phyloP scores from a whole-genome alignment of 1,140 invertebrate species.

The Panagrolaimus sp. region DNA sequence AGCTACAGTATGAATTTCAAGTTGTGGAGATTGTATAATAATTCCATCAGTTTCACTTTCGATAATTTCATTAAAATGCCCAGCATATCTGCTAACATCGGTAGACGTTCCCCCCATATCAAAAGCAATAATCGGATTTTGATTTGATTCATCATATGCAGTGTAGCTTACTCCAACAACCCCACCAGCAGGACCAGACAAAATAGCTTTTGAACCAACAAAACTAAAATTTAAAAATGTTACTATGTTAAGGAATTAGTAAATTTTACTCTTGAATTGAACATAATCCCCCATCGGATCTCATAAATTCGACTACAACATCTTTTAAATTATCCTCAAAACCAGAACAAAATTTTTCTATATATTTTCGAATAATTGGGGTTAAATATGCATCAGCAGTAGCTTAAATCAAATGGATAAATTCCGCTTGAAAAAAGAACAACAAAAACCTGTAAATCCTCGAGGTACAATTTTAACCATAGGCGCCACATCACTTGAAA shows the following conservation, averaged over 20 bases:
- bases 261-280: conserved; percentile 73
- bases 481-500: conserved; percentile 88
- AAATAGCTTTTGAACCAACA: conserved; percentile 84
- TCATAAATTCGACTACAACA: conserved; percentile 82
- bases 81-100: conserved; percentile 81
- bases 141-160: conserved; percentile 66
- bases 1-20: conserved; percentile 92
- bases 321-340: conserved; percentile 72
- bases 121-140: conserved; percentile 79
- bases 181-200: conserved; percentile 94
- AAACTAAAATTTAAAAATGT: conserved; percentile 66
- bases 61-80: conserved; percentile 86
- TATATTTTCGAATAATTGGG: conserved; percentile 84
- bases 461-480: conserved; percentile 86
- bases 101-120: conserved; percentile 99
- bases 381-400: conserved; percentile 94
- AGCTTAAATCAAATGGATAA: conserved; percentile 65
- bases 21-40: conserved; percentile 88
- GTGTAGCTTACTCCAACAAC: conserved; percentile 91
- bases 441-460: conserved; percentile 63
- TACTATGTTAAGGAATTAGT: no score
- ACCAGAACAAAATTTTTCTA: conserved; percentile 76
- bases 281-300: conserved; percentile 93
- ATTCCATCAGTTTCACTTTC: conserved; percentile 91
- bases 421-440: conserved; percentile 54